Evolutionary conservation across 1,140 invertebrate species (phyloP), one percentile per base, ranked within the genome.

Genomic region (Xylocopa sonorina): DNA sequence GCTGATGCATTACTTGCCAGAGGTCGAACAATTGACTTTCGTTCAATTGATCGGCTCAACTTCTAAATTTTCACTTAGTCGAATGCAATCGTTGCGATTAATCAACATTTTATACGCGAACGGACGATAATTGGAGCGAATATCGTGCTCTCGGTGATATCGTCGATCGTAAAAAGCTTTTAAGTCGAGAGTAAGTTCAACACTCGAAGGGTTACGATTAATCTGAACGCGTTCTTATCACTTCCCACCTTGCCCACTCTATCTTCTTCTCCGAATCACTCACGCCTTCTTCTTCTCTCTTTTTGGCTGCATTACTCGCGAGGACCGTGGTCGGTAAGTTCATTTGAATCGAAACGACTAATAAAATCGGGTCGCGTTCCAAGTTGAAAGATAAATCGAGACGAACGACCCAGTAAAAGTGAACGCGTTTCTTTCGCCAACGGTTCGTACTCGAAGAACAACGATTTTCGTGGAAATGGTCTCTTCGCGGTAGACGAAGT

Each of bases 271-370:
- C 75, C 74, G 77, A 86, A 85, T 85, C 80, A 81, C 80, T 88
- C 46, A 80, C 78, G 74, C 75, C 63, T 85, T 74, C 63, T 83
- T 84, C 74, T 80, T 78, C 82, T 67, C 27, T 88, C 73, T 90
- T 80, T 86, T 88, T 88, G 81, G 83, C 89, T 87, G 88, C 88
- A 64, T 87, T 88, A 85, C 84, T 87, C 83, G 71, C 83, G 79
- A 68, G 90, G 88, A 91, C 85, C 84, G 83, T 86, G 77, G 81
- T 81, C 73, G 90, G 90, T 91, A 91, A 91, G 90, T 91, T 58
- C 32, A 7, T 86, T 78, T 78, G 62, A 74, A 43, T 57, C n/a
- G 60, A 63, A 58, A 21, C 50, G 77, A 67, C n/a, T 32, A 64
- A 48, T n/a, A n/a, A n/a, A n/a, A n/a, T n/a, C n/a, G 67, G 51